Conservation (phyloP, 2,888 invertebrate genomes). For the Iselma pallidipennis region DNA sequence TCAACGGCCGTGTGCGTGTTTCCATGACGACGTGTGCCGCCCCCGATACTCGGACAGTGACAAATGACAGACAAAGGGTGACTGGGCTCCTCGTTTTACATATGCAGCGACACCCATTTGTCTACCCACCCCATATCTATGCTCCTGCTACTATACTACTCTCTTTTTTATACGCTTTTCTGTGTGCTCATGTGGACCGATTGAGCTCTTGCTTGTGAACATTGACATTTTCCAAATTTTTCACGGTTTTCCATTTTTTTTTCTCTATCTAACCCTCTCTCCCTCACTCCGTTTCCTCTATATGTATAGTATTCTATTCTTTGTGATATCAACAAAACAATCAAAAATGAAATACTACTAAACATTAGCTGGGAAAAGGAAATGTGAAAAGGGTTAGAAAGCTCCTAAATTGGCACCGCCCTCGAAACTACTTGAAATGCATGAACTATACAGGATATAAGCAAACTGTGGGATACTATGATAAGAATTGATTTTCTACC, state of each 20-base stretch:
- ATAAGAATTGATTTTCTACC: not conserved
- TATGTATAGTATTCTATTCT: not conserved
- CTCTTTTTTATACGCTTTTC: slow-evolving; percentile 23
- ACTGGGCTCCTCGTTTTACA: slow-evolving; percentile 57
- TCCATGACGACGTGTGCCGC: slow-evolving; percentile 52
- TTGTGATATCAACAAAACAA: not conserved
- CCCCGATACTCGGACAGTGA: slow-evolving; percentile 54
- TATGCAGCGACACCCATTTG: slow-evolving; percentile 59
- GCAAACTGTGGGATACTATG: not conserved
- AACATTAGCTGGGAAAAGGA: not conserved
- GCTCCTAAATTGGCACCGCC: not conserved
- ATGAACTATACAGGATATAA: not conserved
- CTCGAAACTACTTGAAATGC: not conserved
- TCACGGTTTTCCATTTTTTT: no score
- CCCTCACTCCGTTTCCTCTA: no score
- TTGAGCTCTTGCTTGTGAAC: no score
- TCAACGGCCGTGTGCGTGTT: slow-evolving; percentile 45
- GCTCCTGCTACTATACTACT: no score
- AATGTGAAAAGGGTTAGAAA: not conserved
- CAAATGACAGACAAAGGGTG: slow-evolving; percentile 59
- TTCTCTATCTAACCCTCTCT: no score
- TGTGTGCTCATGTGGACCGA: slow-evolving; percentile 24
- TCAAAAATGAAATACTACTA: not conserved
- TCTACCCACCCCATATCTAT: slow-evolving; percentile 46
- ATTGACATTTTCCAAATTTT: no score